Percentiles rank a stretch among this genome's conserved stretches.
phyloP scores from a whole-genome alignment of 2,113 vertebrate genomes.

The Zonotrichia leucophrys region DNA sequence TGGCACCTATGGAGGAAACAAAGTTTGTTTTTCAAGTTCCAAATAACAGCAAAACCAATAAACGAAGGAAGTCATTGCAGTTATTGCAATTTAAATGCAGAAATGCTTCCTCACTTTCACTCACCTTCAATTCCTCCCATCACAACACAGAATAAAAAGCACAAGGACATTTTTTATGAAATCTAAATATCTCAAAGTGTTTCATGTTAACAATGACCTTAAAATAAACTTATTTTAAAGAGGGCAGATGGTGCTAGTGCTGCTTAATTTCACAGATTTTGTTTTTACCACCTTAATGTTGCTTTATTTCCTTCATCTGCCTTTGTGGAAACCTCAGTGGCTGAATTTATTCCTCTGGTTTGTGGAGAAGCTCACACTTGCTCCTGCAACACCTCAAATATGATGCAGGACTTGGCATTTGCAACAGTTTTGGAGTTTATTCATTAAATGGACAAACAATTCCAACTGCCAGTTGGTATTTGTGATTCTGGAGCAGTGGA shows the following conservation, averaged over 20 bases:
- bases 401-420: fast-evolving
- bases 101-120: not conserved
- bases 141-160: not conserved
- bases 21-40: not conserved
- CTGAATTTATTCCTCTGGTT: not conserved
- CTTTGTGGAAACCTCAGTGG: not conserved
- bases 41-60: not conserved
- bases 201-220: not conserved
- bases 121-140: not conserved
- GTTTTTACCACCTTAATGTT: not conserved
- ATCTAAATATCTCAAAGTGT: not conserved
- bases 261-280: not conserved
- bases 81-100: not conserved
- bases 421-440: not conserved
- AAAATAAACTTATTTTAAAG: not conserved
- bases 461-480: not conserved
- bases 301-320: not conserved
- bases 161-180: not conserved
- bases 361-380: not conserved
- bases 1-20: not conserved
- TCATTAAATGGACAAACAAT: not conserved
- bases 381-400: not conserved
- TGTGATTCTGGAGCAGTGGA: not conserved
- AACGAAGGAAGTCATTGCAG: not conserved
- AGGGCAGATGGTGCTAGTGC: not conserved